phyloP scores from a whole-genome alignment of 2,797 vertebrate species.

The Enteromius unitaeniatus region DNA sequence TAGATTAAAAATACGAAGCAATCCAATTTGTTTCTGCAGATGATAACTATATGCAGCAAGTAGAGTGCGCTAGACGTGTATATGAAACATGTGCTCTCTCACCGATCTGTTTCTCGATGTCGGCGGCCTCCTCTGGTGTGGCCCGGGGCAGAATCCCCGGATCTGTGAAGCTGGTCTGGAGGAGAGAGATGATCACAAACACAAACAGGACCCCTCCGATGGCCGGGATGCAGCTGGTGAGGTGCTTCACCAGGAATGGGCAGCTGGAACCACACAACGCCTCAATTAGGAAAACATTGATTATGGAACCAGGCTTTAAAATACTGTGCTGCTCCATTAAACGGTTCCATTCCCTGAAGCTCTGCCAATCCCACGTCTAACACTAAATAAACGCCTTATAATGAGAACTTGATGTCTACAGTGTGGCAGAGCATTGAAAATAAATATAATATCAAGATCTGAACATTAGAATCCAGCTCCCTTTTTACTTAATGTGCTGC shows the following conservation, averaged over 20 bases:
- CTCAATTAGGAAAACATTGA: constrained; percentile 39
- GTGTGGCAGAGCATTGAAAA: not conserved
- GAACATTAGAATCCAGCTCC: not conserved
- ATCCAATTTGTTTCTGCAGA: not conserved
- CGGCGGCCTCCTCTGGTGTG: constrained; percentile 89
- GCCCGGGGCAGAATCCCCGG: constrained; percentile 94
- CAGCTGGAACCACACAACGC: constrained; percentile 79
- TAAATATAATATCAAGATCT: not conserved
- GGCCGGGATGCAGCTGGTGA: constrained; percentile 89
- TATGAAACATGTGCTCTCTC: constrained; percentile 56
- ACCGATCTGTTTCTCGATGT: constrained; percentile 93
- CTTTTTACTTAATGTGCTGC: not conserved
- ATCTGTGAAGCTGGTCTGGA: constrained; percentile 94
- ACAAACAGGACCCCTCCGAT: constrained; percentile 90
- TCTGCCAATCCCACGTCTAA: constrained; percentile 6
- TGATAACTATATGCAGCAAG: not conserved
- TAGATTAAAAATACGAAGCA: not conserved
- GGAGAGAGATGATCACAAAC: constrained; percentile 91
- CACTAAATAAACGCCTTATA: not conserved
- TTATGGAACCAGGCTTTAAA: constrained; percentile 26
- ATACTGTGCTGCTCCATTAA: not conserved
- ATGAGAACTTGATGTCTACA: not conserved
- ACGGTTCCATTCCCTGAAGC: not conserved
- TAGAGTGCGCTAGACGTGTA: not conserved
- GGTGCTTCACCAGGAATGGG: constrained; percentile 88